Conservation (phyloP, 2,797 vertebrate species). For the Cynopterus sphinx region DNA sequence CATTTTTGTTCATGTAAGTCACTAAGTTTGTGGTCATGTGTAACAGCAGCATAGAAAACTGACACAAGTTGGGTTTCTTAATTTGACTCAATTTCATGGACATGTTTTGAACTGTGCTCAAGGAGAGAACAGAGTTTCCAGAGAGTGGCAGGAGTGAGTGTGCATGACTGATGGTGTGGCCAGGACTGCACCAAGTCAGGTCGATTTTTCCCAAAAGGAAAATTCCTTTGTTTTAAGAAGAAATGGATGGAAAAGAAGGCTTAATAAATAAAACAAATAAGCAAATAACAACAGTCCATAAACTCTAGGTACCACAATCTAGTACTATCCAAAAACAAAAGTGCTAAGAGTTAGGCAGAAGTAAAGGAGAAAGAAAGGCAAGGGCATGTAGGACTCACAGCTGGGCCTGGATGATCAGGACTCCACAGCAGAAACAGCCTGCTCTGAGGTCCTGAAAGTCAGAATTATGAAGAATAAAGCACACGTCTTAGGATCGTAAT, state of each 20-base stretch:
- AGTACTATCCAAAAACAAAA: not conserved
- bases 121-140: not conserved
- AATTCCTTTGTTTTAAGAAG: not conserved
- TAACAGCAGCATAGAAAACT: not conserved
- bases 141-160: no score
- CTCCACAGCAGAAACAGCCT: not conserved
- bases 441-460: not conserved
- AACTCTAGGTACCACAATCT: not conserved
- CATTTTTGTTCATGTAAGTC: not conserved
- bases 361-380: not conserved
- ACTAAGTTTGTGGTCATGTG: not conserved
- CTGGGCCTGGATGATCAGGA: not conserved
- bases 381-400: not conserved
- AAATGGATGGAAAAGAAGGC: not conserved
- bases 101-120: not conserved
- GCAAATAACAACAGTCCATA: not conserved
- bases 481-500: not conserved
- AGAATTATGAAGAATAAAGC: not conserved
- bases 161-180: not conserved
- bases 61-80: not conserved
- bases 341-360: not conserved
- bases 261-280: not conserved
- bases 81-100: not conserved
- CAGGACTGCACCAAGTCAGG: not conserved
- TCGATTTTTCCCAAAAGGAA: not conserved